Evolutionary conservation across 2,888 invertebrate genomes (phyloP).

Genomic region (Portevinia maculata): DNA sequence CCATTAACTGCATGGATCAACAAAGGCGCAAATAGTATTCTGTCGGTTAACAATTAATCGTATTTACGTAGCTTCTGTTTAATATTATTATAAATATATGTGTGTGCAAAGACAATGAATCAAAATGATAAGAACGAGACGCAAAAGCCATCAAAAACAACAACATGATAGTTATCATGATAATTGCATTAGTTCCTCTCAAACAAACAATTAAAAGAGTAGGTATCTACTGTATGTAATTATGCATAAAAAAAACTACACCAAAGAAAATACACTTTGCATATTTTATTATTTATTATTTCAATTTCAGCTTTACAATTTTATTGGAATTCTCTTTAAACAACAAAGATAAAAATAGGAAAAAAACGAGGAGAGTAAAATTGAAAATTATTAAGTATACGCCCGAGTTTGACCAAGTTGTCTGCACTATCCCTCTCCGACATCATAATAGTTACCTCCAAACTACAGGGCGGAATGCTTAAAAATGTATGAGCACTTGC

Average conservation of each 20-base stretch:
- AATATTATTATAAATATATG: constrained; percentile 28
- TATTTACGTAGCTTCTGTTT: constrained; percentile 6
- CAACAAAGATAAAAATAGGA: neutral
- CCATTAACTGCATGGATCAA: neutral
- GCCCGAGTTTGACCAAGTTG: constrained; percentile 26
- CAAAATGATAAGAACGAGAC: constrained; percentile 16
- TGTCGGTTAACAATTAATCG: constrained; percentile 12
- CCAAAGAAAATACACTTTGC: constrained; percentile 5
- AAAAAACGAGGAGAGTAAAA: neutral
- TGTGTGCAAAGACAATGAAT: constrained; percentile 15
- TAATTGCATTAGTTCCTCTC: constrained; percentile 5
- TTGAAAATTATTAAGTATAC: constrained; percentile 6
- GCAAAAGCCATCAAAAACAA: constrained; percentile 2
- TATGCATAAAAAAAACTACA: neutral
- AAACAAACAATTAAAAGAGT: constrained; percentile 4
- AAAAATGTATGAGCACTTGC: constrained; percentile 21
- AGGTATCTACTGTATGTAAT: neutral
- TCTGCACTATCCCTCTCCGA: constrained; percentile 10
- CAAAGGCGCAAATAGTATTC: constrained; percentile 17
- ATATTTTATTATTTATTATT: neutral
- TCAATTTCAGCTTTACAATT: neutral
- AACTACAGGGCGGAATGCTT: constrained; percentile 1
- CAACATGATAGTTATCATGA: constrained; percentile 12
- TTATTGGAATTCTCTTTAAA: neutral
- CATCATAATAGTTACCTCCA: neutral